Conservation (phyloP, 2,888 invertebrate genomes). For the Drosophila pullipes region DNA sequence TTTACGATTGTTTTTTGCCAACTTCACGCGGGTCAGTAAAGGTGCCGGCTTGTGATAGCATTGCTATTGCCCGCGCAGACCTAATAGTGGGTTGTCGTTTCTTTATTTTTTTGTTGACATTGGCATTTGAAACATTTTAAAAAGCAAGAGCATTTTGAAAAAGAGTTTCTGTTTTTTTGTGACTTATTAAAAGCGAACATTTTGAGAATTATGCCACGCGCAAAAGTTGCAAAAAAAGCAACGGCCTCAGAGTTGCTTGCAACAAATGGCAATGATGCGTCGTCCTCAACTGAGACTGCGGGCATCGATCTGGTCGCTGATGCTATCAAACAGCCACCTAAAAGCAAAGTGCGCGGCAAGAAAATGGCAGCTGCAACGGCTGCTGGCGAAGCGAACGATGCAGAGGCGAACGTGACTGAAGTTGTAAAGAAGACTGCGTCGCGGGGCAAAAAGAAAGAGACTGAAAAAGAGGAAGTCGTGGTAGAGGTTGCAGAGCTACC, state of each 20-base stretch:
- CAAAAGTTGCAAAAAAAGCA: slow-evolving; percentile 59
- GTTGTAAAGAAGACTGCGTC: slow-evolving; percentile 22
- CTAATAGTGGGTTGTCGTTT: slow-evolving; percentile 13
- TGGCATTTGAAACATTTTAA: slow-evolving; percentile 2
- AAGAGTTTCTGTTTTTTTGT: not conserved
- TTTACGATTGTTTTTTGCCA: slow-evolving; percentile 13
- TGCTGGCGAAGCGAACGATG: slow-evolving; percentile 6
- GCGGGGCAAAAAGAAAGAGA: slow-evolving; percentile 23
- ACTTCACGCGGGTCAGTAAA: slow-evolving; percentile 31
- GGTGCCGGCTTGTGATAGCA: slow-evolving; percentile 41
- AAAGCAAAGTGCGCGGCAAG: slow-evolving; percentile 60
- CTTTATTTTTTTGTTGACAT: slow-evolving; percentile 2
- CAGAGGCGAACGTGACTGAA: slow-evolving; percentile 3
- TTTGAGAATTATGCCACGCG: slow-evolving; percentile 67
- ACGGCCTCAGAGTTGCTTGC: slow-evolving; percentile 28
- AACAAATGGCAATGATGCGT: slow-evolving; percentile 49
- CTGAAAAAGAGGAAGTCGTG: slow-evolving; percentile 6
- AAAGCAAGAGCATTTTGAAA: slow-evolving; percentile 2
- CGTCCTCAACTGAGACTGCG: slow-evolving; percentile 10
- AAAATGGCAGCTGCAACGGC: slow-evolving; percentile 38
- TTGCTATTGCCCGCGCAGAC: slow-evolving; percentile 56
- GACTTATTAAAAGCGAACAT: not conserved
- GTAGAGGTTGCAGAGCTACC: slow-evolving; percentile 15
- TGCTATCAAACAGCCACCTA: slow-evolving; percentile 35
- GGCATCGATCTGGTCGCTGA: slow-evolving; percentile 18